These are phyloP conservation scores for Mustelus asterias DNA, from an alignment of 2,113 vertebrate species.

Conservation along the genomic window DNA sequence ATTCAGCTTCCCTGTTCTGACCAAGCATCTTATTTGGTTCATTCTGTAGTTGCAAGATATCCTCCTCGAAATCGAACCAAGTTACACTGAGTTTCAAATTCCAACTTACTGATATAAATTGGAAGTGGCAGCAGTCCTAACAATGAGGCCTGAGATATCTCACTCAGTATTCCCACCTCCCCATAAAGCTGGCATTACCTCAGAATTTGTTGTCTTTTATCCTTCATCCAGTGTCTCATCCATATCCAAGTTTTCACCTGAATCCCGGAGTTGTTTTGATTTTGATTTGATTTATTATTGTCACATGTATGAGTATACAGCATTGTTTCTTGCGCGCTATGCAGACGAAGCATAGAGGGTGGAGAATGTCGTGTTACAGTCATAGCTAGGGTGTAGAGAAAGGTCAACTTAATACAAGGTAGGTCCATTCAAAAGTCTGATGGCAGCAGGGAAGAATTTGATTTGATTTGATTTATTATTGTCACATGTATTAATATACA, in stretches of 20 bases:
- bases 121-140: too few species aligned
- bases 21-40: neutral
- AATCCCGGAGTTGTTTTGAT: neutral
- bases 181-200: neutral
- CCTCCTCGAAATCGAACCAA: neutral
- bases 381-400: too few species aligned
- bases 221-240: neutral
- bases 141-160: neutral
- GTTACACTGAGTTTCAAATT: neutral
- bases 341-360: too few species aligned
- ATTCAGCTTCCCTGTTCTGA: neutral
- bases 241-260: neutral
- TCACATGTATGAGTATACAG: too few species aligned
- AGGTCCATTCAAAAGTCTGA: too few species aligned
- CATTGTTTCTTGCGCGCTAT: too few species aligned
- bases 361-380: too few species aligned
- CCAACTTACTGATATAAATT: neutral
- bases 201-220: neutral
- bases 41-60: neutral
- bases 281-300: too few species aligned
- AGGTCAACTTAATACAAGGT: too few species aligned
- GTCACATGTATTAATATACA: too few species aligned
- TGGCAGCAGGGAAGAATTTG: too few species aligned
- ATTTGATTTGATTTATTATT: too few species aligned
- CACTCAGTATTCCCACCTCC: neutral